Base-by-base conservation (phyloP, 2,888 invertebrate species). In the Sericinus montela region DNA sequence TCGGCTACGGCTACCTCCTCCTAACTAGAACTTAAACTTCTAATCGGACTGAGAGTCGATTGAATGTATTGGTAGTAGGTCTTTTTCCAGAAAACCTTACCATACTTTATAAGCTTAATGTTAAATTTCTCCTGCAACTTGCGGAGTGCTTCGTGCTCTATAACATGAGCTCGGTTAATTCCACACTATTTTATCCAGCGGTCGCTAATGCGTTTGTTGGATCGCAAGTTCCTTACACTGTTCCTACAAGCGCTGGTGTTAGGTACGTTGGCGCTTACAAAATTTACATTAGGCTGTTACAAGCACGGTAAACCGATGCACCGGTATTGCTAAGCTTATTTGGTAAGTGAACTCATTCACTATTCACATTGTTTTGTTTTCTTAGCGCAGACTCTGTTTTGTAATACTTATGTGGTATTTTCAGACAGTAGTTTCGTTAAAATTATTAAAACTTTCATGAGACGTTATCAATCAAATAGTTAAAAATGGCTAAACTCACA, bases 191-290 rank as follows among this genome's bases (percentile, higher is more conserved):
- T 41, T 48, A 48, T 48, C 30, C 29, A 15, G 42, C 30, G 23
- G 42, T 42, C 48, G 32, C 41, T 48, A 48, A 48, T 48, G 48
- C 42, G 48, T 28, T 48, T 48, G 48, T 48, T 30, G 41, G 48
- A 37, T 48, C 42, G 41, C 48, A 42, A 29, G 42, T 36, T 14
- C 36, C 48, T 23, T 32, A 48, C 48, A 48, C 48, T 36, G 48
- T 30, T 36, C 30, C 23, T 42, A 48, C 48, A 48, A 41, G 48
- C 36, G 32, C 42, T 36, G 25, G 35, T 29, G 29, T 16, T n/a
- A 13, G 42, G 30, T 8, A 13, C 37, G 41, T 37, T 15, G 42
- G 37, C 19, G 47, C 41, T 48, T 48, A 42, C 37, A 42, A 48
- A 48, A 48, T 48, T 41, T 48, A 41, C 48, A 48, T 48, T 35